phyloP scores from a whole-genome alignment of 1,140 invertebrate species.

The Zaprionus tsacasi region DNA sequence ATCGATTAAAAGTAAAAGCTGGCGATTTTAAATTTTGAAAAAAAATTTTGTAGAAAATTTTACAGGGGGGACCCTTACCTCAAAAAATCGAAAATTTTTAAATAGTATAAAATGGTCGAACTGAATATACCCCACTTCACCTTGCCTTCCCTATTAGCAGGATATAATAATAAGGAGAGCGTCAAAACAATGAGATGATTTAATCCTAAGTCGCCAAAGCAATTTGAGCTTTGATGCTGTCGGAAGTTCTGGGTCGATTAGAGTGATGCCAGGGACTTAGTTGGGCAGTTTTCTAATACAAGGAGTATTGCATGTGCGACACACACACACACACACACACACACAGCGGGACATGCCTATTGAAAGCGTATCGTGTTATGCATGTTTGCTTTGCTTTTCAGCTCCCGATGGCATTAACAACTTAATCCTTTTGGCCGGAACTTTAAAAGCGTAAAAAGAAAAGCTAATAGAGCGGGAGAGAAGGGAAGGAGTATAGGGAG shows the following conservation, averaged over 20 bases:
- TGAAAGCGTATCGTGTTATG: background rate
- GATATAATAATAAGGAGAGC: background rate
- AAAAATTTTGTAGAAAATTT: no score
- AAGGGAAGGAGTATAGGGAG: slow-evolving; percentile 18
- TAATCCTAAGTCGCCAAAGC: slow-evolving; percentile 1
- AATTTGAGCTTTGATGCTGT: slow-evolving; percentile 2
- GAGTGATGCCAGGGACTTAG: background rate
- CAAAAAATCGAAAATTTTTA: no score
- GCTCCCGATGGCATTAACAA: slow-evolving; percentile 4
- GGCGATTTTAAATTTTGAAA: no score
- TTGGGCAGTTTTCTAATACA: background rate
- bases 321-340: background rate
- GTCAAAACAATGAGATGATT: slow-evolving; percentile 2
- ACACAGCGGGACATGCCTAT: background rate
- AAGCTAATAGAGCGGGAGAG: background rate
- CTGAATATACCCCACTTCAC: background rate
- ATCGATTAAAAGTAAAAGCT: no score
- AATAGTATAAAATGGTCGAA: no score
- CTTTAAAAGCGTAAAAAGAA: slow-evolving; percentile 46
- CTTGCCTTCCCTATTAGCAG: background rate
- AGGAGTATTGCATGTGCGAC: slow-evolving; percentile 6
- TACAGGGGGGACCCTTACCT: no score
- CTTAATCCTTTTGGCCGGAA: slow-evolving; percentile 13
- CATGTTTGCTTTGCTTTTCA: slow-evolving; percentile 7
- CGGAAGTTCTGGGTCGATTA: background rate